Evolutionary conservation across 2,113 vertebrate genomes (phyloP), one percentile per base, ranked within the genome.

Genomic region (Aptenodytes forsteri): DNA sequence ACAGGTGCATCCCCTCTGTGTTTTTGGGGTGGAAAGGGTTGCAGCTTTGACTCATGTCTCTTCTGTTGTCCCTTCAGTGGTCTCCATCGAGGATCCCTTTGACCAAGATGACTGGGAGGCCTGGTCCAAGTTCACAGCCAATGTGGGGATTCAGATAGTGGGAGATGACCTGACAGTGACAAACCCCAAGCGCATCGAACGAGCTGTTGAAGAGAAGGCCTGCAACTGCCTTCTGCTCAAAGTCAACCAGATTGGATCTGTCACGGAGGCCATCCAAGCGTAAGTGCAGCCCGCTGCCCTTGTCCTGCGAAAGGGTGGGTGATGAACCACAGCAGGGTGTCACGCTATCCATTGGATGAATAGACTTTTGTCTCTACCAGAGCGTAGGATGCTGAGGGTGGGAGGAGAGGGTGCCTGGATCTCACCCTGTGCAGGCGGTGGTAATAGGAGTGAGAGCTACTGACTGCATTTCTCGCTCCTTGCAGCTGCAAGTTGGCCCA

Each of bases 81-180:
- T 99, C 58, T 99, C 99, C 85, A 99, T 99, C 64, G 99, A 99
- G 98, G 99, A 99, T 92, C 99, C 99, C 5, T 99, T 99, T 96
- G 99, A 99, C 94, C 99, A 99, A 95, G 99, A 99, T 55, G 99
- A 99, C 79, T 99, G 99, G 99, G 98, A 99, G 16, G 99, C 99
- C 77, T 99, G 99, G 99, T 98, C 99, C 49, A 99, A 99, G 97
- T 99, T 99, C 95, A 99, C 99, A 0, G 98, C 98, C 80, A 99
- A 99, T 7, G 99, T 99, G 56, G 99, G 99, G 50, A 99, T 99
- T 96, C 99, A 99, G 98, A 98, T 99, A 65, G 99, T 99, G 72
- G 99, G 99, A 54, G 99, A 99, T 6, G 99, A 99, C 89, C 97
- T 99, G 97, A 99, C 99, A 0, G 99, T 99, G 94, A 99, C 99